A percentile compares a stretch with the other conserved stretches of the same genome.
These are phyloP conservation scores for Xenopus borealis DNA, from an alignment of 2,113 vertebrate genomes.

Conservation along the genomic window DNA sequence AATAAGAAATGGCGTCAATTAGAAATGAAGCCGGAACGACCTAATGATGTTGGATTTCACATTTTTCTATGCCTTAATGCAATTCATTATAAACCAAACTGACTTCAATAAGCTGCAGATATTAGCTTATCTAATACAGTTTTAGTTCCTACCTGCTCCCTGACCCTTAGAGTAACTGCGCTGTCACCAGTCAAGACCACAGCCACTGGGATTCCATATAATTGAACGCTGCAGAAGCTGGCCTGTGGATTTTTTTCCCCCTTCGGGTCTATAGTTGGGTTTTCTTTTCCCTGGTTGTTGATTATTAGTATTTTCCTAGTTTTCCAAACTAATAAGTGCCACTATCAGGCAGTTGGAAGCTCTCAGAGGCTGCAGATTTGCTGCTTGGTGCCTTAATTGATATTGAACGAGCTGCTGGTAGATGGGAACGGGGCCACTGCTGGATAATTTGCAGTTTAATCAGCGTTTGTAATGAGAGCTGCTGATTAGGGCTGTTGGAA, in stretches of 20 bases:
- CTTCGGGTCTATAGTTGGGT: slow-evolving; percentile 54
- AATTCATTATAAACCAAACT: slow-evolving; percentile 78
- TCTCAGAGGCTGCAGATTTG: slow-evolving; percentile 84
- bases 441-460: slow-evolving; percentile 99
- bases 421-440: slow-evolving; percentile 96
- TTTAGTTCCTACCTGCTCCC: slow-evolving; percentile 55
- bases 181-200: slow-evolving; percentile 38
- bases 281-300: slow-evolving; percentile 75
- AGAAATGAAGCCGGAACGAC: slow-evolving; percentile 75
- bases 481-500: slow-evolving; percentile 97
- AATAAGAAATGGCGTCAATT: slow-evolving; percentile 72
- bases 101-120: slow-evolving; percentile 66
- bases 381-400: slow-evolving; percentile 94
- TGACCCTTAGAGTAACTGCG: slow-evolving; percentile 40
- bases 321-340: slow-evolving; percentile 99
- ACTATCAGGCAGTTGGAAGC: slow-evolving; percentile 85
- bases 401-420: slow-evolving; percentile 99
- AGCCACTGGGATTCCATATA: slow-evolving; percentile 38
- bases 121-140: slow-evolving; percentile 68
- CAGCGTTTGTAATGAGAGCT: slow-evolving; percentile 99
- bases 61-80: slow-evolving; percentile 74
- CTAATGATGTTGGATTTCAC: slow-evolving; percentile 71
- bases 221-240: slow-evolving; percentile 32
- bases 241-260: slow-evolving; percentile 27
- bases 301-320: slow-evolving; percentile 99